Evolutionary conservation across 1,140 invertebrate genomes (phyloP), one percentile per base, ranked within the genome.

Genomic region (Brachionus manjavacas): DNA sequence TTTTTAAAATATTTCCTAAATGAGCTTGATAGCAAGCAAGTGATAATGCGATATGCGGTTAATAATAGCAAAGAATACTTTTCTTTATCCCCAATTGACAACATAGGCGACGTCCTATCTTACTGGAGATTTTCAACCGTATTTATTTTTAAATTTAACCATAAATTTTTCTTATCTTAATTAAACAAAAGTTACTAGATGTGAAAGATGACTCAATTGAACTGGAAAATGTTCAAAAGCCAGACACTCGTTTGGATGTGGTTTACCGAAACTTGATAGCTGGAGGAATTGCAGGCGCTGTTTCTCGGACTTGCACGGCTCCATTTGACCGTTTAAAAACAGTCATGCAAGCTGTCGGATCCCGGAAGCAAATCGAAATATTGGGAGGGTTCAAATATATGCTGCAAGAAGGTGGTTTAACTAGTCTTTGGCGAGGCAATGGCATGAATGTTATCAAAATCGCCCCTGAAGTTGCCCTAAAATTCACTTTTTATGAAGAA

Each of bases 391-490:
- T 91, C 78, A 86, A 87, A 80, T 87, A 89, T 78, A 88, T 99
- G 94, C 89, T 97, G 3, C 92, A 93, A 64, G 97, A 99, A 90
- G 98, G 98, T 85, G 98, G 98, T 20, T 86, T 94, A 6, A 90
- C 88, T 31, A 95, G 95, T 80, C 90, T 99, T 72, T 99, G 97
- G 97, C 91, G 97, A 86, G 98, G 98, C 39, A 99, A 99, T 90
- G 96, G 95, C 55, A 96, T 99, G 86, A 99, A 99, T 89, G 95
- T 99, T 46, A 90, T 98, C 85, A 99, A 99, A 92, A 99, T 99
- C 86, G 97, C 95, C 0, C 97, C 97, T 0, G 98, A 99, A 90
- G 95, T 95, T 1, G 97, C 97, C 0, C 89, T 99, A 0, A 99
- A 99, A 89, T 99, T 99, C 88, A 95, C 96, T 89, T 95, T 95